Evolutionary conservation across 1,140 invertebrate species (phyloP).

Genomic region (Drosophila lacertosa): DNA sequence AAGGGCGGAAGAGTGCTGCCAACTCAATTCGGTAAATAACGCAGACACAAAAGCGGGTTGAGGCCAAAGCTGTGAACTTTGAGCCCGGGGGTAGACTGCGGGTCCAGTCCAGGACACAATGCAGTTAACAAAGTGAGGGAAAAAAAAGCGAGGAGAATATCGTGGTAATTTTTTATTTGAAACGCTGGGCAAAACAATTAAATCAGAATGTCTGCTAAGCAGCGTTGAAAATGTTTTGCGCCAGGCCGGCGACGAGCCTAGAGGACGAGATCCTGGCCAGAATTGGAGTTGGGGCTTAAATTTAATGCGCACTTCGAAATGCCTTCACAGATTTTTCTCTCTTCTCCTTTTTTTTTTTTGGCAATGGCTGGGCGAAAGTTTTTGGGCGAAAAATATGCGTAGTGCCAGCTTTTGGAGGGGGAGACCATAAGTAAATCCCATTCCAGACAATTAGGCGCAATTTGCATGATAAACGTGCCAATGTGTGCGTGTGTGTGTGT

Average conservation of each 20-base stretch:
- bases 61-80: constrained; percentile 14
- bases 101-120: constrained; percentile 23
- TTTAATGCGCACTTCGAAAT: constrained; percentile 44
- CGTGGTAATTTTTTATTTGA: constrained; percentile 42
- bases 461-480: constrained; percentile 74
- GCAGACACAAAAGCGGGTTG: constrained; percentile 33
- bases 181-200: constrained; percentile 68
- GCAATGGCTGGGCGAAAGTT: constrained; percentile 23
- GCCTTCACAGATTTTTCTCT: constrained; percentile 51
- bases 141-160: constrained; percentile 38
- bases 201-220: constrained; percentile 74
- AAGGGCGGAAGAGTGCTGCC: constrained; percentile 30
- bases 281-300: constrained; percentile 10
- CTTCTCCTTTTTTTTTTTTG: constrained; percentile 40
- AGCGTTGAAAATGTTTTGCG: constrained; percentile 55
- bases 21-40: constrained; percentile 75
- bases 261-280: background rate
- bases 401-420: constrained; percentile 29
- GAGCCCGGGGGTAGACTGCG: constrained; percentile 3
- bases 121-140: constrained; percentile 36
- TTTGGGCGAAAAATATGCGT: constrained; percentile 54
- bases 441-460: constrained; percentile 82
- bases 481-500: constrained; percentile 21
- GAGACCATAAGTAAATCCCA: constrained; percentile 73
- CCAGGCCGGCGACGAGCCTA: constrained; percentile 30